Evolutionary conservation across 2,113 vertebrate species (phyloP), one percentile per base, ranked within the genome.

Genomic region (Myrmecobius fasciatus): DNA sequence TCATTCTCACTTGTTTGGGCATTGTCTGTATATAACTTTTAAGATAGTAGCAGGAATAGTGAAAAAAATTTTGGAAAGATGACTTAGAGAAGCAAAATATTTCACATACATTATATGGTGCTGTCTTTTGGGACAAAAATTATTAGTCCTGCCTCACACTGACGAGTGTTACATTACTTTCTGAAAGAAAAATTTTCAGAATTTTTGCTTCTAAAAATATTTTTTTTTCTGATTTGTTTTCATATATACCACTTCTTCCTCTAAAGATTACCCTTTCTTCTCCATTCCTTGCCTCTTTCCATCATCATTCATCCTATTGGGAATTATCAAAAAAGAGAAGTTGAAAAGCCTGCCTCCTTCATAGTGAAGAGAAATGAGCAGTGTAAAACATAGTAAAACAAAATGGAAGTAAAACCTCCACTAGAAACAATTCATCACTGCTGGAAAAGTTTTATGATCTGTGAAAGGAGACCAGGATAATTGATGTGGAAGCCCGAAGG

Each of bases 351-450:
- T 75, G 4, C 67, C 1, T 83, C 7, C 67, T 83, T 83, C n/a
- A 54, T 49, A 91, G 53, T 24, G 83, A 90, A 20, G 22, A 93
- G 92, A 97, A 94, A 24, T 47, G 48, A 88, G n/a, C 2, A 89
- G 1, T 91, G n/a, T 54, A 94, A 97, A 97, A 92, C 36, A 56
- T 89, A 89, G 93, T 54, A 25, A 97, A 96, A 94, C 46, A 96
- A 97, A 93, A 47, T 48, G n/a, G 12, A 92, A 48, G 51, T 75
- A 92, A 97, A 98, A 93, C 48, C 92, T 96, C 46, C 95, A 92
- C n/a, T 95, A 96, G 94, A 94, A 97, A 91, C 7, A 94, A 89
- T 96, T 96, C 90, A 94, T 97, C 92, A 96, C 91, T 92, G 91
- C 43, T 95, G 51, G 46, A 90, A 75, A 94, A 60, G 28, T 25